These are phyloP conservation scores for Euura lappo DNA, from an alignment of 1,140 invertebrate species.

Conservation along the genomic window DNA sequence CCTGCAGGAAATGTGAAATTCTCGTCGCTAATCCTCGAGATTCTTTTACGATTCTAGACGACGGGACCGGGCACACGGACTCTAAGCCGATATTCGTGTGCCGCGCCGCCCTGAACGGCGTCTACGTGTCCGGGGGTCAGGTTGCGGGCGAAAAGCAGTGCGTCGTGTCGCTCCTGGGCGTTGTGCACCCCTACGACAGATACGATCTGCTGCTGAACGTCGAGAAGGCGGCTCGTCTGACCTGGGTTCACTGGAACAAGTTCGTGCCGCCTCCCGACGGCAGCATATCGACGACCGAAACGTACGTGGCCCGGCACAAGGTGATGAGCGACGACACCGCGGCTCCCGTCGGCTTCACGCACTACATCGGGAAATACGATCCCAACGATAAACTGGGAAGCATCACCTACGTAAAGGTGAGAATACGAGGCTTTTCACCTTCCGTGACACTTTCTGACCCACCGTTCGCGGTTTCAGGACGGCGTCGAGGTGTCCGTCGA, in stretches of 20 bases:
- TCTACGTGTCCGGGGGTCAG: constrained; percentile 70
- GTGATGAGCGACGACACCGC: constrained; percentile 43
- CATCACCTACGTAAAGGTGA: constrained; percentile 70
- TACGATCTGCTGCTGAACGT: constrained; percentile 81
- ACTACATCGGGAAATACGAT: constrained; percentile 74
- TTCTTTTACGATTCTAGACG: not conserved
- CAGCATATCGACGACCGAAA: constrained; percentile 65
- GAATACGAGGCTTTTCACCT: constrained; percentile 20
- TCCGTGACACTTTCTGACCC: not conserved
- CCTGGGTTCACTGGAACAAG: constrained; percentile 75
- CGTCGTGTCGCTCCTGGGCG: constrained; percentile 68
- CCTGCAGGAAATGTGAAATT: not conserved
- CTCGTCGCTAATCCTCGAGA: not conserved
- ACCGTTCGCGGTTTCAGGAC: constrained; percentile 47
- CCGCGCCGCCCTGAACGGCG: constrained; percentile 70
- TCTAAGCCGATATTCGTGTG: constrained; percentile 72
- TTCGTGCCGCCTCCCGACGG: constrained; percentile 67
- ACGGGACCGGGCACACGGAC: not conserved
- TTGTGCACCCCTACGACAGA: constrained; percentile 63
- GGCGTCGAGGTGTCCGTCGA: constrained; percentile 65
- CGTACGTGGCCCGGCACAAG: constrained; percentile 61
- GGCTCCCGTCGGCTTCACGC: constrained; percentile 49
- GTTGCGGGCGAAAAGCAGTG: constrained; percentile 63
- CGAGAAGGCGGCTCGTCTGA: constrained; percentile 74
- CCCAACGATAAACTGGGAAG: constrained; percentile 68